These are phyloP conservation scores for Bunonema sp. DNA, from an alignment of 2,888 invertebrate species.

Conservation along the genomic window DNA sequence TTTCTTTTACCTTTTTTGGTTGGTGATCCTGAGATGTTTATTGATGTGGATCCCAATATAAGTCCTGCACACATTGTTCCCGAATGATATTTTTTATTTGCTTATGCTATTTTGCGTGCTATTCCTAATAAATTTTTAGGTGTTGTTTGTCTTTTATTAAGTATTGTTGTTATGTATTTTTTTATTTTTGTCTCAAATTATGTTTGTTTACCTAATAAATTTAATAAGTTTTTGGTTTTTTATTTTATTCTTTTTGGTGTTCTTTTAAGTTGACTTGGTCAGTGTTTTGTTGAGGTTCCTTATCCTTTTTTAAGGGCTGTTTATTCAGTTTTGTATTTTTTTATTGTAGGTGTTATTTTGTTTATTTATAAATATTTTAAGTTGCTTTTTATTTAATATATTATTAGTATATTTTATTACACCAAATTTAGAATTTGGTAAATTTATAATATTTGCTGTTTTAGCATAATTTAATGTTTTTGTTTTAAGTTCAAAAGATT, in stretches of 20 bases:
- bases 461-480: slow-evolving; percentile 21
- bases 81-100: slow-evolving; percentile 71
- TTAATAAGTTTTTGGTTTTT: slow-evolving; percentile 19
- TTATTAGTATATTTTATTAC: slow-evolving; percentile 13
- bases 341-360: slow-evolving; percentile 15
- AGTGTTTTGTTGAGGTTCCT: slow-evolving; percentile 19
- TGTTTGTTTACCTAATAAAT: slow-evolving; percentile 16
- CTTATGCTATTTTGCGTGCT: slow-evolving; percentile 65
- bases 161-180: slow-evolving; percentile 23
- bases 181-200: slow-evolving; percentile 27
- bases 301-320: slow-evolving; percentile 17
- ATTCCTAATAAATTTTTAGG: slow-evolving; percentile 67
- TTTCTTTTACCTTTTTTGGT: slow-evolving; percentile 52
- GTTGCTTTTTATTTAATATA: slow-evolving; percentile 15
- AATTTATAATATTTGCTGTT: slow-evolving; percentile 20
- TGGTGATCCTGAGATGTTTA: slow-evolving; percentile 60
- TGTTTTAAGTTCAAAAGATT: slow-evolving; percentile 27
- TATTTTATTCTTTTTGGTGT: slow-evolving; percentile 17
- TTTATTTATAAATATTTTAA: slow-evolving; percentile 12
- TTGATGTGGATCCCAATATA: slow-evolving; percentile 57
- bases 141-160: slow-evolving; percentile 54
- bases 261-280: slow-evolving; percentile 21
- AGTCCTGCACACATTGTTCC: slow-evolving; percentile 68
- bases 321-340: slow-evolving; percentile 25
- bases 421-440: too few species aligned